Conservation (phyloP, 1,140 invertebrate genomes). For the Zaprionus nigranus region DNA sequence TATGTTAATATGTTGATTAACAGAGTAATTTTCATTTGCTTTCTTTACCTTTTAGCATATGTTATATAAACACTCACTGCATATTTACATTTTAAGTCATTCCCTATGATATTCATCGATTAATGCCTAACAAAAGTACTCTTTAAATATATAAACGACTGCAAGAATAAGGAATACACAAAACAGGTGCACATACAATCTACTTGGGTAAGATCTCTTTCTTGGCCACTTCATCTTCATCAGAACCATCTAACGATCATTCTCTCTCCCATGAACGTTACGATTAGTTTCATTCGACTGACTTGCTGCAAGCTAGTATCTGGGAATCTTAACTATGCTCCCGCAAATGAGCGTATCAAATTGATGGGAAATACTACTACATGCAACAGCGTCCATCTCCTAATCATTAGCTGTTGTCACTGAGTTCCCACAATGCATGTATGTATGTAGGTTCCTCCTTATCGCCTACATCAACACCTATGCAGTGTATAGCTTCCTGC, state of each 20-base stretch:
- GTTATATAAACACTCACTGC: no score
- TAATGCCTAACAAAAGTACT: no score
- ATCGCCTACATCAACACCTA: constrained; percentile 64
- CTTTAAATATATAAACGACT: background rate
- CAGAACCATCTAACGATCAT: background rate
- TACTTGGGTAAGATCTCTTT: background rate
- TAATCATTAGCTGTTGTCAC: constrained; percentile 62
- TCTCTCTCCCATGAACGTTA: constrained; percentile 37
- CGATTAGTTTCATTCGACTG: constrained; percentile 57
- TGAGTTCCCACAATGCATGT: constrained; percentile 46
- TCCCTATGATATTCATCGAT: no score
- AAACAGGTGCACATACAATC: background rate
- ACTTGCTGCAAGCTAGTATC: constrained; percentile 20
- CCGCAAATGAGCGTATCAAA: constrained; percentile 53
- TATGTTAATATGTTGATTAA: background rate
- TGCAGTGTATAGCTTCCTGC: constrained; percentile 17
- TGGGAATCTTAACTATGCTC: constrained; percentile 24
- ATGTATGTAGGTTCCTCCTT: constrained; percentile 20
- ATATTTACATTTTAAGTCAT: no score
- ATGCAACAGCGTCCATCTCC: constrained; percentile 28
- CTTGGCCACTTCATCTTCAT: constrained; percentile 1
- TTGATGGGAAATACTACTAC: constrained; percentile 48
- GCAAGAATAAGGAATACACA: background rate
- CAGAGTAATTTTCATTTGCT: background rate
- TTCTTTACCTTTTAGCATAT: no score